phyloP scores from a whole-genome alignment of 2,888 invertebrate species.

The Drosophila mayaguana region DNA sequence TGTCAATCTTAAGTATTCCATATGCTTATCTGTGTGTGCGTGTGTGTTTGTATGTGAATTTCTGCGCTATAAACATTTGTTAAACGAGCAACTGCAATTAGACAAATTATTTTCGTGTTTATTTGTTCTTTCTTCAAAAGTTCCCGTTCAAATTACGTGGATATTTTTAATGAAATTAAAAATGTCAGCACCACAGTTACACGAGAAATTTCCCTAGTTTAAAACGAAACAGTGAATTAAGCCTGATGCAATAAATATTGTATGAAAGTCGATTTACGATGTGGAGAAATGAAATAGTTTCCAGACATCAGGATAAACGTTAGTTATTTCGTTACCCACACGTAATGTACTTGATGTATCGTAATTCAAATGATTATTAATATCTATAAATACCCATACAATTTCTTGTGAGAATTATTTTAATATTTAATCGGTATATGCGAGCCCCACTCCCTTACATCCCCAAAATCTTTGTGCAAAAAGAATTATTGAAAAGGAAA shows the following conservation, averaged over 20 bases:
- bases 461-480: slow-evolving; percentile 25
- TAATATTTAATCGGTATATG: slow-evolving; percentile 49
- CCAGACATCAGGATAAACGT: slow-evolving; percentile 1
- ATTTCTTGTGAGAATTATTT: slow-evolving; percentile 57
- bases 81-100: slow-evolving; percentile 63
- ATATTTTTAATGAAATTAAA: slow-evolving; percentile 64
- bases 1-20: slow-evolving; percentile 51
- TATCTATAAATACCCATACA: slow-evolving; percentile 36
- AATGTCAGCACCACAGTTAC: slow-evolving; percentile 33
- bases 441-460: slow-evolving; percentile 10
- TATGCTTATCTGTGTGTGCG: slow-evolving; percentile 10
- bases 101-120: slow-evolving; percentile 51
- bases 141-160: slow-evolving; percentile 33
- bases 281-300: slow-evolving; percentile 24
- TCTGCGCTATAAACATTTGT: slow-evolving; percentile 54
- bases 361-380: slow-evolving; percentile 50
- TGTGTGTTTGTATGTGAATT: slow-evolving; percentile 33
- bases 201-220: slow-evolving; percentile 47
- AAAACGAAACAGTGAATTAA: slow-evolving; percentile 43
- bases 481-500: slow-evolving; percentile 45
- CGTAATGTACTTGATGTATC: slow-evolving; percentile 43
- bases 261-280: slow-evolving; percentile 16
- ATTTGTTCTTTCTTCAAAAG: slow-evolving; percentile 5
- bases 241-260: slow-evolving; percentile 47
- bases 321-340: slow-evolving; percentile 32